Percentiles rank a stretch among this genome's conserved stretches.
These are phyloP conservation scores for Eupithecia centaureata DNA, from an alignment of 2,888 invertebrate genomes.

Conservation along the genomic window DNA sequence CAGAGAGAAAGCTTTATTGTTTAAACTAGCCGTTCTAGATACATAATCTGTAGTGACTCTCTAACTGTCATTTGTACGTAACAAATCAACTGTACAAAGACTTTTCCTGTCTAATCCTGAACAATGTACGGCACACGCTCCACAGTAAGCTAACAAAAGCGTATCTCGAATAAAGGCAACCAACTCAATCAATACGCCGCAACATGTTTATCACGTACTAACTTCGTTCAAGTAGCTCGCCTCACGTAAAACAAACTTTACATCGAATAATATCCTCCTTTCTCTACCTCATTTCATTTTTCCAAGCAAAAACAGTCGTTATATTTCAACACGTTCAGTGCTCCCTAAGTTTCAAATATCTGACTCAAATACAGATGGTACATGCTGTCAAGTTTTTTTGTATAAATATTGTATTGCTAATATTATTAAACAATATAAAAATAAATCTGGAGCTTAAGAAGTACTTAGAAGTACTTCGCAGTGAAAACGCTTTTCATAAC, in stretches of 20 bases:
- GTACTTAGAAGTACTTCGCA: neutral
- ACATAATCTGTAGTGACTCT: too few relatives aligned
- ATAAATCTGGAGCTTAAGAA: neutral
- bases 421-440: neutral
- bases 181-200: slow-evolving; percentile 19
- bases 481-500: too few relatives aligned
- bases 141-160: slow-evolving; percentile 9
- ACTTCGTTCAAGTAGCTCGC: slow-evolving; percentile 24
- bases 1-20: too few relatives aligned
- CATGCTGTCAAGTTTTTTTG: slow-evolving; percentile 4
- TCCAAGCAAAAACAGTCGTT: slow-evolving; percentile 40
- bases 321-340: slow-evolving; percentile 41
- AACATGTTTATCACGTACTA: slow-evolving; percentile 21
- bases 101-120: neutral
- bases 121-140: neutral
- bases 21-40: too few relatives aligned
- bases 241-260: slow-evolving; percentile 34
- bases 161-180: slow-evolving; percentile 19
- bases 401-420: slow-evolving; percentile 1
- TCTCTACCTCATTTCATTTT: slow-evolving; percentile 44
- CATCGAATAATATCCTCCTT: slow-evolving; percentile 37
- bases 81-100: neutral
- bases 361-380: neutral
- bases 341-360: slow-evolving; percentile 16
- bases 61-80: neutral